Conservation (phyloP, 2,888 invertebrate genomes). For the Heliconius erato region DNA sequence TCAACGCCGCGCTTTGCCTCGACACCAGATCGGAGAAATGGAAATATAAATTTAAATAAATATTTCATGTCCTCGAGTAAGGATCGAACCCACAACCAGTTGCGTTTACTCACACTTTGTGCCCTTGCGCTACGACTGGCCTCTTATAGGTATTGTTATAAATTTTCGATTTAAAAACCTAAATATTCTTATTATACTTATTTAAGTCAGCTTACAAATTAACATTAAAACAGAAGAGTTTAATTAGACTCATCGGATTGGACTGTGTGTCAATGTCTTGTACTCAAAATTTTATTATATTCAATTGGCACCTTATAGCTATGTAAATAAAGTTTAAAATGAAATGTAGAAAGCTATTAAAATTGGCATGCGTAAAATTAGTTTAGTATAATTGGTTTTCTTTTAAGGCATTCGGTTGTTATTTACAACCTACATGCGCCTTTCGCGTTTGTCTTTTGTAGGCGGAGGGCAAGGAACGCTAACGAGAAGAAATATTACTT, state of each 20-base stretch:
- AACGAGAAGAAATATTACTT: not conserved
- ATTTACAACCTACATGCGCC: constrained; percentile 7
- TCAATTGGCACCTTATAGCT: not conserved
- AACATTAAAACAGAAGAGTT: constrained; percentile 46
- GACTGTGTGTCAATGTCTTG: constrained; percentile 55
- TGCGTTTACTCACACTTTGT: too few relatives aligned
- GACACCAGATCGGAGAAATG: too few relatives aligned
- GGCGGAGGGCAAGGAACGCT: not conserved
- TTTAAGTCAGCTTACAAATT: constrained; percentile 15
- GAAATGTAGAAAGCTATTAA: constrained; percentile 18
- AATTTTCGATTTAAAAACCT: too few relatives aligned
- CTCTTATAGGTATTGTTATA: too few relatives aligned
- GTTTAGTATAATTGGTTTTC: constrained; percentile 42
- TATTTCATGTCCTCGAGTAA: too few relatives aligned
- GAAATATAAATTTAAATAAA: too few relatives aligned
- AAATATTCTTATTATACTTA: not conserved
- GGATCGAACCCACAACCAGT: too few relatives aligned
- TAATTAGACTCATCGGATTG: constrained; percentile 57
- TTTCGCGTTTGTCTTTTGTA: constrained; percentile 10
- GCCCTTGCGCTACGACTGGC: too few relatives aligned
- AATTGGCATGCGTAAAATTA: constrained; percentile 48
- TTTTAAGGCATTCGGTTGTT: constrained; percentile 21
- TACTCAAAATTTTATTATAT: constrained; percentile 7
- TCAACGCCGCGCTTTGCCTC: too few relatives aligned
- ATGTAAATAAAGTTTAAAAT: constrained; percentile 12